Conservation (phyloP, 2,888 invertebrate species). For the Harpagoxenus sublaevis region DNA sequence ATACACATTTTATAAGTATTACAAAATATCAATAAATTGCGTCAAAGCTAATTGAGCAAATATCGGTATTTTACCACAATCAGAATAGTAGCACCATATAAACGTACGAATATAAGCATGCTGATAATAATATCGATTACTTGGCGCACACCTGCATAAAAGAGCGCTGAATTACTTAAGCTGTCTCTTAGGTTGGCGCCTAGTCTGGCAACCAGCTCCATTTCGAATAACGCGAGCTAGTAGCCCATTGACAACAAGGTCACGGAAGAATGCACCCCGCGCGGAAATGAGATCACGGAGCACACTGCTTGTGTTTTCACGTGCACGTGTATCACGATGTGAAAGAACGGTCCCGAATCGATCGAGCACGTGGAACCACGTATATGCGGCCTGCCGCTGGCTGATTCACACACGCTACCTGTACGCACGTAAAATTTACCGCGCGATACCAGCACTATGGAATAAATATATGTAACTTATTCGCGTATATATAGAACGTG, state of each 20-base stretch:
- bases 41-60: not conserved
- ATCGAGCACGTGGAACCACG: conserved; percentile 59
- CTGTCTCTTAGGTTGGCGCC: conserved; percentile 53
- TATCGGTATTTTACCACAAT: not conserved
- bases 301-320: conserved; percentile 56
- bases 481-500: too few relatives aligned
- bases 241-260: conserved; percentile 36
- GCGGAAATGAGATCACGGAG: conserved; percentile 57
- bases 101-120: conserved; percentile 33
- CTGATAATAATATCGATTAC: conserved; percentile 79
- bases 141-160: conserved; percentile 72
- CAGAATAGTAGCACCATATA: conserved; percentile 19
- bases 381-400: conserved; percentile 7
- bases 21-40: not conserved
- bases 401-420: conserved; percentile 13
- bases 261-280: conserved; percentile 40
- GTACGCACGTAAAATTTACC: conserved; percentile 22
- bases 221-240: conserved; percentile 36
- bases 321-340: conserved; percentile 52
- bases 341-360: conserved; percentile 55
- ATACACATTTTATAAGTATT: not conserved
- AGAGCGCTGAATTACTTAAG: conserved; percentile 71
- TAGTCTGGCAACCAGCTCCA: conserved; percentile 43
- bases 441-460: not conserved
- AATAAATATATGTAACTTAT: not conserved